These are phyloP conservation scores for Cyanocitta stelleri DNA, from an alignment of 2,113 vertebrate species.

Conservation along the genomic window DNA sequence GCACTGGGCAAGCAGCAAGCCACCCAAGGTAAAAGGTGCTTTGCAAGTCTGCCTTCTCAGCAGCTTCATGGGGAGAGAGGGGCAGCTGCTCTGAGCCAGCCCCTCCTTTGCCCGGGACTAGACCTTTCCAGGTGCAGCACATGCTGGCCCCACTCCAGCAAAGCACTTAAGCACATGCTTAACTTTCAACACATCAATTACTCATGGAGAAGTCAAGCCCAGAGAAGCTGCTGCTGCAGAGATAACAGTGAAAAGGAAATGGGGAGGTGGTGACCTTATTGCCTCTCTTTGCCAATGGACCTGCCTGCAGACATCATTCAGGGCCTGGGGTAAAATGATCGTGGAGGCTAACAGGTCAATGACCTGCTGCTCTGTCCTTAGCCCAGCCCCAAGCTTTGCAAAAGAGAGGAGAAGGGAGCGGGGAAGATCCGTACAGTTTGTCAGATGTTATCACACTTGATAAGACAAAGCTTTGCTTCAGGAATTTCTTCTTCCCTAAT, in stretches of 20 bases:
- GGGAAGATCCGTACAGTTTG: conserved; percentile 18
- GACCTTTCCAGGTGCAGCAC: conserved; percentile 12
- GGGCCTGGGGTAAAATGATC: conserved; percentile 8
- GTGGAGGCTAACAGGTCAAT: conserved; percentile 16
- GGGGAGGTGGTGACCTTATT: conserved; percentile 48
- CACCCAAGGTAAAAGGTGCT: not conserved
- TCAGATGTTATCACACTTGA: conserved; percentile 45
- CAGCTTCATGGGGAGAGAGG: not conserved
- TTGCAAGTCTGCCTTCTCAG: not conserved
- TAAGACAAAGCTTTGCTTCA: conserved; percentile 8
- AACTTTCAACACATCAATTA: conserved; percentile 59
- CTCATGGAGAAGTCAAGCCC: conserved; percentile 21
- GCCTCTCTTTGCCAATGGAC: conserved; percentile 25
- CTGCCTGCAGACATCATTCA: conserved; percentile 16
- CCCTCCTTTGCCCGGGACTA: not conserved
- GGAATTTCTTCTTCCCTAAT: not conserved
- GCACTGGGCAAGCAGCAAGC: not conserved
- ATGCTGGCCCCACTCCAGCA: conserved; percentile 29
- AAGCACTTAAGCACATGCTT: conserved; percentile 49
- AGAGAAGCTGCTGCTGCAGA: conserved; percentile 28
- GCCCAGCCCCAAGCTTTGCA: not conserved
- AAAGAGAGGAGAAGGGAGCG: not conserved
- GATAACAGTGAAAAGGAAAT: conserved; percentile 38
- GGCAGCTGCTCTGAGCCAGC: not conserved
- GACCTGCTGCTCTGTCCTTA: not conserved